A percentile compares a stretch with the other conserved stretches of the same genome.
Evolutionary conservation across 92 coral and sea anemone genomes (phyloP).

Genomic region (Zoanthus solanderi): DNA sequence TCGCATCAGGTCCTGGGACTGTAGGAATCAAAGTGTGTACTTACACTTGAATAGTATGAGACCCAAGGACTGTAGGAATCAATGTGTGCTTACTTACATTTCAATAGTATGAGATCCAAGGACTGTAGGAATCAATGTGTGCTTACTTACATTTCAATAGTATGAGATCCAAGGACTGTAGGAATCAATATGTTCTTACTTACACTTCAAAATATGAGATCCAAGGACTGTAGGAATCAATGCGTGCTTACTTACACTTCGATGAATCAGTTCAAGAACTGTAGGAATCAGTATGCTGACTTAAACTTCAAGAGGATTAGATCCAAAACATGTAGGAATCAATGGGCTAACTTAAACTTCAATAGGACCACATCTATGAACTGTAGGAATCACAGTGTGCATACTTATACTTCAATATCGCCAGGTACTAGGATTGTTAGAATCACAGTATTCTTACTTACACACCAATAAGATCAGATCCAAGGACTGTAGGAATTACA

Average conservation of each 20-base stretch:
- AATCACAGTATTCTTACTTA: constrained; percentile 55
- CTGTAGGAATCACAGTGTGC: constrained; percentile 70
- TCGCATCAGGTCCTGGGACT: too few relatives aligned
- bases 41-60: background rate
- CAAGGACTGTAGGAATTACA: constrained; percentile 72
- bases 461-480: constrained; percentile 84
- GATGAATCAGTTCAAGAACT: too few relatives aligned
- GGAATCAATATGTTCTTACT: constrained; percentile 8
- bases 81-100: constrained; percentile 45
- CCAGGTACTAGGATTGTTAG: background rate
- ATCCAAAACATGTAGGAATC: too few relatives aligned
- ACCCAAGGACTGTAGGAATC: constrained; percentile 72
- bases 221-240: too few relatives aligned
- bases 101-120: too few relatives aligned
- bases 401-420: too few relatives aligned
- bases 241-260: constrained; percentile 86
- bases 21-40: too few relatives aligned
- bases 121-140: background rate
- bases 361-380: constrained; percentile 78
- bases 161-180: background rate
- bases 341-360: too few relatives aligned
- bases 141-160: constrained; percentile 85
- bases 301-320: too few relatives aligned
- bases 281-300: background rate
- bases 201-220: too few relatives aligned